phyloP scores from a whole-genome alignment of 1,140 invertebrate species.

The Helicorthomorpha holstii region DNA sequence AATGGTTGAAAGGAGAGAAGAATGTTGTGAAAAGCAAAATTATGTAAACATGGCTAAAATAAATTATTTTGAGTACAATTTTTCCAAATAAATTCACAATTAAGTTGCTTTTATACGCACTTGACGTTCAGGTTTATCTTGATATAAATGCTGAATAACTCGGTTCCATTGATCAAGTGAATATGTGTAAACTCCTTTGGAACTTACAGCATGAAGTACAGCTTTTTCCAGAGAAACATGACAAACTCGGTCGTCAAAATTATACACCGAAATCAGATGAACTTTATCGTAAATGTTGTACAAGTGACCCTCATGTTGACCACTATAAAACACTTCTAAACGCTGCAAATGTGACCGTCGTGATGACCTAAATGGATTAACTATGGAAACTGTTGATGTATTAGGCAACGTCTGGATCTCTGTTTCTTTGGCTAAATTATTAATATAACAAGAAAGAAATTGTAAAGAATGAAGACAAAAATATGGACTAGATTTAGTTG shows the following conservation, averaged over 20 bases:
- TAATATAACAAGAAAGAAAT: background rate
- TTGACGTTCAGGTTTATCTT: constrained; percentile 10
- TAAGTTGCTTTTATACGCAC: background rate
- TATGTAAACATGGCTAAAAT: constrained; percentile 36
- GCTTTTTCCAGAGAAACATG: constrained; percentile 45
- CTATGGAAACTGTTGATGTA: background rate
- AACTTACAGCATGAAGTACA: constrained; percentile 53
- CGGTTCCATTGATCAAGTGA: constrained; percentile 43
- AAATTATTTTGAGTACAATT: constrained; percentile 4
- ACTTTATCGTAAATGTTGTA: constrained; percentile 31
- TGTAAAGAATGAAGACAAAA: background rate
- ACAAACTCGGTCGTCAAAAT: constrained; percentile 49
- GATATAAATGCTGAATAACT: constrained; percentile 12
- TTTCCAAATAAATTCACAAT: constrained; percentile 13
- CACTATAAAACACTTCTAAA: constrained; percentile 24
- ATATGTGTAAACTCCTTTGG: constrained; percentile 58
- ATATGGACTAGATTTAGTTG: background rate
- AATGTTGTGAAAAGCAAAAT: constrained; percentile 43
- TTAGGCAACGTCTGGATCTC: background rate
- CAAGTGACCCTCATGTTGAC: constrained; percentile 37
- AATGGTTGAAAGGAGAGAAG: constrained; percentile 53
- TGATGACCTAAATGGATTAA: background rate
- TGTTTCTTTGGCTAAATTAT: background rate
- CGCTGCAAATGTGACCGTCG: background rate
- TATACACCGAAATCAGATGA: constrained; percentile 29